phyloP scores from a whole-genome alignment of 2,888 invertebrate genomes.

The Chrysomela aeneicollis region DNA sequence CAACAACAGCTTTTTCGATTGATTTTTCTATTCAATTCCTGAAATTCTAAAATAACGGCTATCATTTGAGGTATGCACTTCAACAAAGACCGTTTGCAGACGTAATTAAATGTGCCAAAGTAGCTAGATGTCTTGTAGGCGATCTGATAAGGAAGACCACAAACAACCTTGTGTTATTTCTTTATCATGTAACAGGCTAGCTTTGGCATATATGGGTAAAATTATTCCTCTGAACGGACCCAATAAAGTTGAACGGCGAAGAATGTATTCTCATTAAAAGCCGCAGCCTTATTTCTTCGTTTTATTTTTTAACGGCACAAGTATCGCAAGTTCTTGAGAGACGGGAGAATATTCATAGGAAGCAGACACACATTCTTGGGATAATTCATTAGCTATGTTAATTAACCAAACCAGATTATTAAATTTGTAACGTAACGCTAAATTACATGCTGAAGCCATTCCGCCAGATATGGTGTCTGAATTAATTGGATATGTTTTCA shows the following conservation, averaged over 20 bases:
- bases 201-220: constrained; percentile 20
- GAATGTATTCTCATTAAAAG: constrained; percentile 21
- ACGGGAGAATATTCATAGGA: constrained; percentile 1
- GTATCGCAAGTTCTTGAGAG: constrained; percentile 13
- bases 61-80: background rate
- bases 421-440: background rate
- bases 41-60: no score
- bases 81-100: background rate
- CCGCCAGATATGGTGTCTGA: background rate
- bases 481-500: background rate
- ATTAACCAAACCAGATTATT: constrained; percentile 10
- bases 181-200: constrained; percentile 4
- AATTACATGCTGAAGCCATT: background rate
- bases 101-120: background rate
- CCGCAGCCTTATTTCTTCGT: constrained; percentile 6
- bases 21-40: no score
- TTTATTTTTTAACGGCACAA: constrained; percentile 19
- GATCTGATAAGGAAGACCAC: background rate
- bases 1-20: no score
- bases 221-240: background rate
- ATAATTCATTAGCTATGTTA: constrained; percentile 9
- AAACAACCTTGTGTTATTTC: constrained; percentile 11
- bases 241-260: constrained; percentile 16
- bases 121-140: background rate
- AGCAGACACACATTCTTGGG: constrained; percentile 9